These are phyloP conservation scores for Sorex araneus DNA, from an alignment of 2,113 vertebrate species.

Conservation along the genomic window DNA sequence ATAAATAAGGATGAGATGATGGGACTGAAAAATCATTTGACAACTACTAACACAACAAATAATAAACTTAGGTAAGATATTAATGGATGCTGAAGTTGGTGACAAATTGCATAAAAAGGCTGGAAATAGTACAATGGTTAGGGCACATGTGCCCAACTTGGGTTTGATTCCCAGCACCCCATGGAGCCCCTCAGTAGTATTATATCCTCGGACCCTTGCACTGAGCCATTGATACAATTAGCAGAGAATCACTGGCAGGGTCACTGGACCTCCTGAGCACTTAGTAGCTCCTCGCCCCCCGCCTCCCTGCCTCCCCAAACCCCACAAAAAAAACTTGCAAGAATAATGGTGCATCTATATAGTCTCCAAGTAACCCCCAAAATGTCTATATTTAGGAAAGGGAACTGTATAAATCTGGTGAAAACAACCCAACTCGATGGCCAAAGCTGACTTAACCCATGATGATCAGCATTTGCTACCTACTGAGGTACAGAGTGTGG, in stretches of 20 bases:
- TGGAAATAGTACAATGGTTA: no score
- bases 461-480: background rate
- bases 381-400: background rate
- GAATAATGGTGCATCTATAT: background rate
- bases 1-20: background rate
- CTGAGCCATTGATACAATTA: no score
- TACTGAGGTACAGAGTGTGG: background rate
- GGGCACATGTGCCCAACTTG: no score
- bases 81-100: background rate
- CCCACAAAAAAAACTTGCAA: background rate
- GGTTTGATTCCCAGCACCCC: no score
- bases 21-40: constrained; percentile 13
- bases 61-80: background rate
- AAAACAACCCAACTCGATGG: constrained; percentile 15
- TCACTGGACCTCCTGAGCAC: no score
- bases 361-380: background rate
- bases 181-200: no score
- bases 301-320: no score
- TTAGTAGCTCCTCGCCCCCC: no score
- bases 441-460: background rate
- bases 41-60: background rate
- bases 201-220: no score
- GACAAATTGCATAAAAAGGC: no score
- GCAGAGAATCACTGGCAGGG: no score
- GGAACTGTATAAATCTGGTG: background rate